Evolutionary conservation across 2,888 invertebrate genomes (phyloP).

Genomic region (Trichacis sp.): DNA sequence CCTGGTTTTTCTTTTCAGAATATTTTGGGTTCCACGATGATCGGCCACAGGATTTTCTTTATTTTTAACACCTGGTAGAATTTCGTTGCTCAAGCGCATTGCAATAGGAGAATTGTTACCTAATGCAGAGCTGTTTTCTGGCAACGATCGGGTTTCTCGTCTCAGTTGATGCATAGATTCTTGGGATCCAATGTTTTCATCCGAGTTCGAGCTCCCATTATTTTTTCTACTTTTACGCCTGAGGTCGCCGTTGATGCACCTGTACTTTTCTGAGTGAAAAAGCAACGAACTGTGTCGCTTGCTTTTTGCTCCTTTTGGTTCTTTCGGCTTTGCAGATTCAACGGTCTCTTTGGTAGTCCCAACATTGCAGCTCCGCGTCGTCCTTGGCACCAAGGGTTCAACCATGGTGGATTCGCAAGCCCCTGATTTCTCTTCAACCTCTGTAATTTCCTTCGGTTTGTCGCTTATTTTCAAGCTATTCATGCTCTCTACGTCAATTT

Average conservation of each 20-base stretch:
- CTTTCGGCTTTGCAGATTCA: conserved; percentile 3
- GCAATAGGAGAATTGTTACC: not conserved
- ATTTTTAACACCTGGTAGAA: not conserved
- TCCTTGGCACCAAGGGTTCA: conserved; percentile 2
- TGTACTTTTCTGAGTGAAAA: conserved; percentile 16
- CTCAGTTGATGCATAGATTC: conserved; percentile 18
- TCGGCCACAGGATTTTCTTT: no score
- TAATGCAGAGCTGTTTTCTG: conserved; percentile 6
- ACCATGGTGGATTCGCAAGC: not conserved
- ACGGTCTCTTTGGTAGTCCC: conserved; percentile 19
- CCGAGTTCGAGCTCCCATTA: conserved; percentile 16
- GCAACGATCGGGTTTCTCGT: conserved; percentile 26
- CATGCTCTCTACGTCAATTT: conserved; percentile 10
- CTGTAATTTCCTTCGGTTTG: not conserved
- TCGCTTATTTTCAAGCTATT: not conserved
- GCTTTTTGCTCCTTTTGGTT: conserved; percentile 20
- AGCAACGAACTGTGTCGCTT: conserved; percentile 21
- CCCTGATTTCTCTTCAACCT: not conserved
- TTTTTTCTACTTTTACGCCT: conserved; percentile 11
- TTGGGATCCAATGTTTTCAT: conserved; percentile 15
- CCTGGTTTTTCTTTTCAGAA: not conserved
- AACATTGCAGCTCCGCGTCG: conserved; percentile 6
- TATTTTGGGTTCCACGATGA: no score
- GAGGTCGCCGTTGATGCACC: conserved; percentile 7
- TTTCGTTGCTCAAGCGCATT: not conserved